A percentile compares a stretch with the other conserved stretches of the same genome.
These are phyloP conservation scores for Hemicrepidius hirtus DNA, from an alignment of 2,888 invertebrate species.

Conservation along the genomic window DNA sequence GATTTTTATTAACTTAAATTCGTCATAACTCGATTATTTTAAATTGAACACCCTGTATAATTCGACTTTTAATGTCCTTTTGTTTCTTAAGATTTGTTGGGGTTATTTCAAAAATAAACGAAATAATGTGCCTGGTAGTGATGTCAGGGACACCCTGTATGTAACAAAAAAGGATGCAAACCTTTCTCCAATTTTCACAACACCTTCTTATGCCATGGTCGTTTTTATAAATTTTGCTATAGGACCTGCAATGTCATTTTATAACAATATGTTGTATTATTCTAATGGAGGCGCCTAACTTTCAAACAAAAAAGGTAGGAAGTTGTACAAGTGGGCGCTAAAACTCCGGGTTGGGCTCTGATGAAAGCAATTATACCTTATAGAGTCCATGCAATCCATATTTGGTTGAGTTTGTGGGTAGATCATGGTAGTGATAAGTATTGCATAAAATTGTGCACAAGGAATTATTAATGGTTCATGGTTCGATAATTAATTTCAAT, in stretches of 20 bases:
- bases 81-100: no score
- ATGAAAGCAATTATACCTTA: conserved; percentile 27
- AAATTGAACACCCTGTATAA: no score
- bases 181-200: conserved; percentile 1
- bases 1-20: neutral
- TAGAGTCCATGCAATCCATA: conserved; percentile 8
- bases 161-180: neutral
- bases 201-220: neutral
- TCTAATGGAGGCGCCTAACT: conserved; percentile 18
- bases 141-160: no score
- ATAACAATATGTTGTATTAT: conserved; percentile 11
- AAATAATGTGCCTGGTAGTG: no score
- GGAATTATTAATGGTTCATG: neutral
- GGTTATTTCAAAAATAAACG: no score
- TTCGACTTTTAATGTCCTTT: no score
- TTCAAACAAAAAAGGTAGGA: conserved; percentile 11
- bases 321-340: conserved; percentile 21
- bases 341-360: conserved; percentile 24
- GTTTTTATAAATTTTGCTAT: neutral
- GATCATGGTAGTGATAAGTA: conserved; percentile 14
- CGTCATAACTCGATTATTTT: no score
- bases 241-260: conserved; percentile 1
- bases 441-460: conserved; percentile 26
- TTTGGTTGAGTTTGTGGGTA: conserved; percentile 7
- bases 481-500: conserved; percentile 15